Evolutionary conservation across 2,888 invertebrate species (phyloP), one percentile per base, ranked within the genome.

Genomic region (Maniola hyperantus): DNA sequence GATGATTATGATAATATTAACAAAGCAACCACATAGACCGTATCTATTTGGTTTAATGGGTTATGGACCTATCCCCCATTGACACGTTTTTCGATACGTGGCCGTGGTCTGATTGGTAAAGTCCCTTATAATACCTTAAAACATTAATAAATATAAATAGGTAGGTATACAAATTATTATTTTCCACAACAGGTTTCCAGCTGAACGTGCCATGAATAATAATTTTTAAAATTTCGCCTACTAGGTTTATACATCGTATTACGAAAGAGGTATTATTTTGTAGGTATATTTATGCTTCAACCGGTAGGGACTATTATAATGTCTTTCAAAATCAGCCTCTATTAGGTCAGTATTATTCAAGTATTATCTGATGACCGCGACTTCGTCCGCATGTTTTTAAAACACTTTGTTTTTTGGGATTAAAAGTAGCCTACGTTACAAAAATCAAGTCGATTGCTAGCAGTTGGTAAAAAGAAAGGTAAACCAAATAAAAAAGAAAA

Each of bases 401-500:
- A n/a, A n/a, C n/a, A n/a, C n/a, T n/a, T n/a, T n/a, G n/a, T n/a
- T n/a, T n/a, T n/a, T n/a, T n/a, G n/a, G n/a, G n/a, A n/a, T n/a
- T n/a, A n/a, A n/a, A n/a, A n/a, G n/a, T n/a, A n/a, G n/a, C n/a
- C n/a, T n/a, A n/a, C n/a, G n/a, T n/a, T n/a, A n/a, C n/a, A n/a
- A n/a, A n/a, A n/a, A n/a, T n/a, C n/a, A n/a, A n/a, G n/a, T n/a
- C n/a, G n/a, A n/a, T n/a, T n/a, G 33, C 0, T 26, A n/a, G 55
- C 34, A 15, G 5, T n/a, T 54, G 54, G 15, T 5, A 20, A 50
- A 39, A 20, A 10, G 8, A 50, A 50, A 18, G 20, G 10, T 15
- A 39, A 55, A 55, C 39, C 39, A 55, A 55, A 55, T 11, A 55
- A 36, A 39, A 8, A 36, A 39, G 20, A n/a, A n/a, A 26, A 55